A percentile compares a stretch with the other conserved stretches of the same genome.
Conservation (phyloP, 1,140 invertebrate species). For the Psilanteris sp. region DNA sequence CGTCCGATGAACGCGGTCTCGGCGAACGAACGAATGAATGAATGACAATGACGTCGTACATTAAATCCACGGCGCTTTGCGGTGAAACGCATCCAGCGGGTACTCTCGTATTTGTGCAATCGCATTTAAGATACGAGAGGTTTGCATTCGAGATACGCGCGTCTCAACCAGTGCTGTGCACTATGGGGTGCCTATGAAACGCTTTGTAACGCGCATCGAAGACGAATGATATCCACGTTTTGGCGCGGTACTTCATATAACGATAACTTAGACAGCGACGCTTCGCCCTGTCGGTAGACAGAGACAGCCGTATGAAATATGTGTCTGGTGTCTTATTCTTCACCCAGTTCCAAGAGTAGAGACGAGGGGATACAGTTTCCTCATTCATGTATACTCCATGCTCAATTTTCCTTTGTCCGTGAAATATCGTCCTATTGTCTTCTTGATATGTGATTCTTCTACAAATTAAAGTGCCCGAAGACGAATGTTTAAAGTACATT, state of each 20-base stretch:
- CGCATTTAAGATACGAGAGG: slow-evolving; percentile 49
- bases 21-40: slow-evolving; percentile 71
- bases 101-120: slow-evolving; percentile 56
- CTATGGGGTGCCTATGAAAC: slow-evolving; percentile 65
- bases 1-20: slow-evolving; percentile 38
- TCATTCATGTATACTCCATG: slow-evolving; percentile 42
- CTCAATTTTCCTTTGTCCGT: slow-evolving; percentile 43
- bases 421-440: slow-evolving; percentile 48
- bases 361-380: slow-evolving; percentile 31
- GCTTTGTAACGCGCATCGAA: slow-evolving; percentile 60
- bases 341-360: slow-evolving; percentile 68
- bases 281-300: slow-evolving; percentile 64
- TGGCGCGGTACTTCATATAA: slow-evolving; percentile 71
- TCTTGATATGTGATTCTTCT: slow-evolving; percentile 34
- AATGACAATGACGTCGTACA: slow-evolving; percentile 74
- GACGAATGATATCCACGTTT: slow-evolving; percentile 69
- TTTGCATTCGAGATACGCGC: slow-evolving; percentile 51
- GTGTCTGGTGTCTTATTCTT: slow-evolving; percentile 79
- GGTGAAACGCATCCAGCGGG: slow-evolving; percentile 49
- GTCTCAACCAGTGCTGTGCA: slow-evolving; percentile 53
- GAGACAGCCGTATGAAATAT: slow-evolving; percentile 73
- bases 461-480: slow-evolving; percentile 28
- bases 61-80: slow-evolving; percentile 64
- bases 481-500: slow-evolving; percentile 3
- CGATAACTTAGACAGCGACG: slow-evolving; percentile 72